phyloP scores from a whole-genome alignment of 2,113 vertebrate genomes.

The Synchiropus splendidus region DNA sequence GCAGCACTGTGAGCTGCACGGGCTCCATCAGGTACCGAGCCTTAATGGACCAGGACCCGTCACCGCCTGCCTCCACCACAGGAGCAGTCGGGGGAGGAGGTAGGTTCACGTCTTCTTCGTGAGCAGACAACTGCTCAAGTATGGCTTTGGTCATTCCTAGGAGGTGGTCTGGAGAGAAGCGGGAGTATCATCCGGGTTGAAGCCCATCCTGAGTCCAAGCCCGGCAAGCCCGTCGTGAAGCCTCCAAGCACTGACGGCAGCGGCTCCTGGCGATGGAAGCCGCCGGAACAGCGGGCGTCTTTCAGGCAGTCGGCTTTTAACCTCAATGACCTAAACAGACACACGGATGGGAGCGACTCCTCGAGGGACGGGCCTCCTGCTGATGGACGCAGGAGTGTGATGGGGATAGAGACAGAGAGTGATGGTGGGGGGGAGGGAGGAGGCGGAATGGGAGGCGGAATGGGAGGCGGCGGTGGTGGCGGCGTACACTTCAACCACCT shows the following conservation, averaged over 20 bases:
- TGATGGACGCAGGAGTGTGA: constrained; percentile 75
- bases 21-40: constrained; percentile 88
- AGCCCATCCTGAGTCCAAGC: constrained; percentile 77
- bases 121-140: too few relatives aligned
- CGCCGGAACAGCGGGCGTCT: constrained; percentile 75
- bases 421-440: constrained; percentile 33
- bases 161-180: constrained; percentile 43
- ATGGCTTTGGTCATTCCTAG: too few relatives aligned
- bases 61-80: constrained; percentile 52
- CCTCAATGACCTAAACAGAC: constrained; percentile 83
- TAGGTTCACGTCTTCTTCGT: too few relatives aligned
- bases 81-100: constrained; percentile 47
- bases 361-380: constrained; percentile 74
- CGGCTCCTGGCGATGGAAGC: constrained; percentile 93
- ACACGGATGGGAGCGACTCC: constrained; percentile 83
- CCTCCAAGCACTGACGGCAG: constrained; percentile 84
- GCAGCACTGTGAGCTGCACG: constrained; percentile 81
- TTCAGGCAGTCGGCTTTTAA: constrained; percentile 76
- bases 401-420: constrained; percentile 31
- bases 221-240: constrained; percentile 79
- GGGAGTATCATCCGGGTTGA: constrained; percentile 84
- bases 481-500: constrained; percentile 31
- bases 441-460: constrained; percentile 31
- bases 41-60: constrained; percentile 82
- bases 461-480: constrained; percentile 32